phyloP scores from a whole-genome alignment of 2,113 vertebrate genomes.

The Leucoraja erinaceus region DNA sequence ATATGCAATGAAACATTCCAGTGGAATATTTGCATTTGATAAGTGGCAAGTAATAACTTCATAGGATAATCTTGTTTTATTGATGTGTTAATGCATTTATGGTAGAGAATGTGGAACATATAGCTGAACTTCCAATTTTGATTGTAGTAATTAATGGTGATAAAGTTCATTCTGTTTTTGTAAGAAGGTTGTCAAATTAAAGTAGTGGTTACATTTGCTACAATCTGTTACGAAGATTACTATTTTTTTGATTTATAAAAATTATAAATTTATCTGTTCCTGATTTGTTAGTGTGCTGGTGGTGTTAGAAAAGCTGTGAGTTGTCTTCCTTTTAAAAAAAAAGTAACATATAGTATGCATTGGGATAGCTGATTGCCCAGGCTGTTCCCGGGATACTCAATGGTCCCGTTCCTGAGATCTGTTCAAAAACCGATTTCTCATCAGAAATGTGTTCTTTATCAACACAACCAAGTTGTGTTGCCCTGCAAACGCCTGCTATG shows the following conservation, averaged over 20 bases:
- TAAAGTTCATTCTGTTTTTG: background rate
- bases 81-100: background rate
- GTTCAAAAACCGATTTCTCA: no score
- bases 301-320: background rate
- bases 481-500: no score
- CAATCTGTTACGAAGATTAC: background rate
- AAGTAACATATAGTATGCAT: background rate
- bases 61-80: background rate
- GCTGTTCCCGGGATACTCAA: no score
- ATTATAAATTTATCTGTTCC: no score
- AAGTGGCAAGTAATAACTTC: background rate
- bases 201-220: background rate
- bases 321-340: background rate
- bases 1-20: background rate
- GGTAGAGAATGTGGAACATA: background rate
- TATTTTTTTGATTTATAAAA: slow-evolving; percentile 12
- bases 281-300: background rate
- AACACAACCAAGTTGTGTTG: no score
- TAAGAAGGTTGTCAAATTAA: slow-evolving; percentile 11
- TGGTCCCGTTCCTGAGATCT: no score
- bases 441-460: no score
- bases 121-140: background rate
- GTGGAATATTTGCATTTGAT: background rate
- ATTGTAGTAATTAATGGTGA: background rate
- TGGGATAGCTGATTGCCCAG: background rate